Evolutionary conservation across 2,797 vertebrate species (phyloP).

Genomic region (Propithecus perrieri): DNA sequence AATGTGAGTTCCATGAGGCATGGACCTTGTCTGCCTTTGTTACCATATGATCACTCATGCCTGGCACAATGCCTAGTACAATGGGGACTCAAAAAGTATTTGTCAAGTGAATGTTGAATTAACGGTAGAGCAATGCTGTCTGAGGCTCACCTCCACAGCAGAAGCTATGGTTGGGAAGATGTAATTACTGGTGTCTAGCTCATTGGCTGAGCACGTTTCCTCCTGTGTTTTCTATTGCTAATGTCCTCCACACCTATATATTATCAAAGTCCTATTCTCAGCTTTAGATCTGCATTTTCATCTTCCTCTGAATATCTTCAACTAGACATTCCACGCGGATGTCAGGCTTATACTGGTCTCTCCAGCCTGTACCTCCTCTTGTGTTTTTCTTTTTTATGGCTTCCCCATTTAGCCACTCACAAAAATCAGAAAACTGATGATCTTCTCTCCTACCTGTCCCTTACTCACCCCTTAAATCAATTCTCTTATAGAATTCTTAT

Average conservation of each 20-base stretch:
- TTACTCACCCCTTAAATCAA: not conserved
- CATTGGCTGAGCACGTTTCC: not conserved
- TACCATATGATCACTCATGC: not conserved
- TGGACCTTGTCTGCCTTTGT: not conserved
- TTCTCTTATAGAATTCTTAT: not conserved
- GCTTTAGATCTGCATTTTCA: not conserved
- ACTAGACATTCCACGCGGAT: not conserved
- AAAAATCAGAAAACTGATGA: not conserved
- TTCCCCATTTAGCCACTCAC: not conserved
- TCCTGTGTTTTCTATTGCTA: not conserved
- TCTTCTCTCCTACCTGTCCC: not conserved
- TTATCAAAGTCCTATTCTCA: not conserved
- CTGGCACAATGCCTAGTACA: not conserved
- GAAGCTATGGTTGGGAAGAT: not conserved
- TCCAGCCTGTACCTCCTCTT: not conserved
- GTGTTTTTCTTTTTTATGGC: not conserved
- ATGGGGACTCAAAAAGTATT: not conserved
- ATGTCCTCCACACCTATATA: not conserved
- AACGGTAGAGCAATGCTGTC: not conserved
- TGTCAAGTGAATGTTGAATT: not conserved
- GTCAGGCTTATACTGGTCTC: not conserved
- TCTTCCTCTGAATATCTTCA: not conserved
- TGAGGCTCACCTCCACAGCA: not conserved
- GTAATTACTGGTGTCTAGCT: not conserved
- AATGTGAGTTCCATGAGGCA: not conserved